Base-by-base conservation (phyloP, 2,797 vertebrate genomes). In the Adrianichthys oophorus region DNA sequence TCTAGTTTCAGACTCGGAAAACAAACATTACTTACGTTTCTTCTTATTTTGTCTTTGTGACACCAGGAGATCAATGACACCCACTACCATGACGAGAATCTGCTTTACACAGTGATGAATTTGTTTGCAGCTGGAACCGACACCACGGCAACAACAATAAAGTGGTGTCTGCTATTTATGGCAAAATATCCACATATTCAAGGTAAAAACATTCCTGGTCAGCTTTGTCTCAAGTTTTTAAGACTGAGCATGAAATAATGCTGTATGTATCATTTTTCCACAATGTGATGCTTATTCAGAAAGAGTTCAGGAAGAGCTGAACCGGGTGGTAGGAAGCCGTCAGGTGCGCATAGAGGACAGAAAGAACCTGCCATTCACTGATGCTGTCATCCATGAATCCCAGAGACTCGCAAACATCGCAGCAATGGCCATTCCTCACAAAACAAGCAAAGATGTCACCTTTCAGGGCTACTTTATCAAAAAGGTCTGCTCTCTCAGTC, bases 111-210 rank as follows among this genome's bases (percentile, higher is more conserved):
- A 0, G 68, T 86, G 10, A 2, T 7, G 0, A 85, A 87, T 52
- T 26, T 91, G n/a, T 78, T 90, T 68, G 51, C 51, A 48, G 89
- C 88, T 57, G 88, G 85, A 21, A 86, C 83, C 0, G 88, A 91
- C 0, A 89, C 87, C 0, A 72, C 81, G 3, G 72, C 19, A 43
- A 72, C 21, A 10, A 83, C 87, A 2, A 43, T 90, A 7, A 47
- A 66, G 41, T 90, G 88, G 90, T 48, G 64, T 46, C 29, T 87
- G 1, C 41, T 42, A n/a, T 42, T 84, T 0, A 87, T 89, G 85
- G 65, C 82, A 37, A 89, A 86, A 37, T 76, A 86, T 47, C 87
- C 89, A 19, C 19, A 84, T 1, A 73, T 84, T 52, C 88, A 87
- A 17, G 72, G 88, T 87, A 15, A 42, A n/a, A 42, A 42, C 1